Base-by-base conservation (phyloP, 2,888 invertebrate genomes). In the Vanessa cardui region DNA sequence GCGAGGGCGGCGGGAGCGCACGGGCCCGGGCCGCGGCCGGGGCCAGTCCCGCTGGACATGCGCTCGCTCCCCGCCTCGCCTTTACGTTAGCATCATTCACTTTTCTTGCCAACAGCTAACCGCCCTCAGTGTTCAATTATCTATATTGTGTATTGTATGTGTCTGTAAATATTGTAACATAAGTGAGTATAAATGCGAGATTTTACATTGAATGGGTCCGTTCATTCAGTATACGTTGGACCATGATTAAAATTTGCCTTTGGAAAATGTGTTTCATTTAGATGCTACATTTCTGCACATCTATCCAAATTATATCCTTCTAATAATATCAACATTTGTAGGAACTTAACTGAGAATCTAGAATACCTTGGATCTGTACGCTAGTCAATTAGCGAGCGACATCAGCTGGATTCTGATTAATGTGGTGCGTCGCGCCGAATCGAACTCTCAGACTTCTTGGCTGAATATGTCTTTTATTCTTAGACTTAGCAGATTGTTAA, bases 201-300 rank as follows among this genome's bases (percentile, higher is more conserved):
- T 89, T 92, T 90, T 89, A 91, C 89, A 92, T 88, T 89, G 86
- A 89, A 90, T 88, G 82, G 92, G 91, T 92, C 91, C 91, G 89
- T 89, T 90, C 89, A 90, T 88, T 89, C 86, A 88, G 90, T 92
- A 91, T 91, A 90, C 90, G 88, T 89, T 88, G 91, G 92, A 90
- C 91, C 92, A 90, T 86, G 83, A 92, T 90, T 91, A 90, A 92
- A 88, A 89, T 88, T 89, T 90, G 90, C 90, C 90, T 92, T 92
- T 90, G 84, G 83, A 88, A 80, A 81, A 74, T 72, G 69, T 69
- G 72, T 77, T 76, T 78, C 68, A 75, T 73, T 73, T 60, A 39
- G 12, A 39, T 39, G 12, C 3, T 39, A 12, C 12, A 12, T 39
- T 12, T 39, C 39, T 39, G 26, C 3, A 26, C 26, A 26, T 26